Conservation (phyloP, 2,888 invertebrate genomes). For the Penaeus monodon region DNA sequence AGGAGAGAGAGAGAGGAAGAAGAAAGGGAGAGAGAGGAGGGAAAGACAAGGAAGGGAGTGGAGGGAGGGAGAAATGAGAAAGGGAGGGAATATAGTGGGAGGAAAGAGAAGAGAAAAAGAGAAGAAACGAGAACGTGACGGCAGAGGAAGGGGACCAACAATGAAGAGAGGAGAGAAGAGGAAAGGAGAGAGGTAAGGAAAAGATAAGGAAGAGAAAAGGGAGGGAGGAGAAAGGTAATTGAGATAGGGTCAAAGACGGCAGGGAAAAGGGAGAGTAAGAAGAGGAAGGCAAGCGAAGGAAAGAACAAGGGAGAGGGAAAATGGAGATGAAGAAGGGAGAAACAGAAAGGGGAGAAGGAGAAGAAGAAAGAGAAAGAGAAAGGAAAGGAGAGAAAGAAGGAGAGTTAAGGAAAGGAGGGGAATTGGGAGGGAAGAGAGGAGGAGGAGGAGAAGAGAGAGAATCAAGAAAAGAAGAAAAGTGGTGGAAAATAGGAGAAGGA, state of each 20-base stretch:
- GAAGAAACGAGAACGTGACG: neutral
- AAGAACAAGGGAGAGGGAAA: neutral
- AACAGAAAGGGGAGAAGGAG: neutral
- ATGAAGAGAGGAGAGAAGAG: neutral
- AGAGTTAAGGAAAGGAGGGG: neutral
- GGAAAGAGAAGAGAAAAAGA: neutral
- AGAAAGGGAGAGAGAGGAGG: neutral
- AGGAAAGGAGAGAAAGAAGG: neutral
- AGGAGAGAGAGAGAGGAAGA: neutral
- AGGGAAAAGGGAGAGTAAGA: neutral
- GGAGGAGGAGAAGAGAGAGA: neutral
- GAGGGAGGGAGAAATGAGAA: neutral
- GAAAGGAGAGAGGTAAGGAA: neutral
- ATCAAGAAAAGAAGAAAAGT: neutral
- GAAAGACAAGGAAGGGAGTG: neutral
- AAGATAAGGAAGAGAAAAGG: neutral
- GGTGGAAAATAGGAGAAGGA: neutral
- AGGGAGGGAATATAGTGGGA: neutral
- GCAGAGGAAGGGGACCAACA: neutral
- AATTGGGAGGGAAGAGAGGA: neutral
- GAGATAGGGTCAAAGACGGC: neutral
- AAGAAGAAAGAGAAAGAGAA: neutral
- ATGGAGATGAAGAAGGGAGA: neutral
- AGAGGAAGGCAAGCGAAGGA: neutral
- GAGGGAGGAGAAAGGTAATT: neutral